Evolutionary conservation across 2,888 invertebrate genomes (phyloP).

Genomic region (Xestia ashworthii): DNA sequence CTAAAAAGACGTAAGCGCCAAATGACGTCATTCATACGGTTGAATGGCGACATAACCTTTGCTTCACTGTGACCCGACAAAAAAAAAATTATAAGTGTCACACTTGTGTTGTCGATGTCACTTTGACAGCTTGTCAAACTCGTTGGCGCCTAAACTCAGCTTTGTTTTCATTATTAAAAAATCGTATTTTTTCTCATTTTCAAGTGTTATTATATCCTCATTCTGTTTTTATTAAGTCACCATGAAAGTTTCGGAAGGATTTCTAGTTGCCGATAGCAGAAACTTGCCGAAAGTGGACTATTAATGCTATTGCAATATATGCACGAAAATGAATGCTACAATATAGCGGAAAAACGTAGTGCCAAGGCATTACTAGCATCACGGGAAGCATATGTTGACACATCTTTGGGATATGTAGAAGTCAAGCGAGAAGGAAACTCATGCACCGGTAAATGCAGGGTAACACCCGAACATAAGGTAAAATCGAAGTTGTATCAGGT

Average conservation of each 20-base stretch:
- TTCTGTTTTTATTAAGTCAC: background rate
- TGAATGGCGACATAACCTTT: background rate
- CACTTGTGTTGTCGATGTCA: background rate
- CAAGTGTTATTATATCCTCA: background rate
- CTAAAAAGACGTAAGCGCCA: slow-evolving; percentile 1
- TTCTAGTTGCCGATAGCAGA: slow-evolving; percentile 13
- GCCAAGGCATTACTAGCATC: slow-evolving; percentile 35
- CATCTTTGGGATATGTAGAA: slow-evolving; percentile 37
- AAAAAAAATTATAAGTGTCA: background rate
- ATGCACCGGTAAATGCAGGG: slow-evolving; percentile 35
- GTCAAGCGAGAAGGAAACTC: slow-evolving; percentile 23
- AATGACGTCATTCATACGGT: background rate
- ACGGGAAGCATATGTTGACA: slow-evolving; percentile 34
- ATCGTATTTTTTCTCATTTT: background rate
- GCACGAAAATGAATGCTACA: slow-evolving; percentile 21
- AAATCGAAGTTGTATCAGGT: slow-evolving; percentile 14
- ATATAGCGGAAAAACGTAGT: slow-evolving; percentile 24
- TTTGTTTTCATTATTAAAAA: background rate
- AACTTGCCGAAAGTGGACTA: slow-evolving; percentile 7
- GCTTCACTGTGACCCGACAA: background rate
- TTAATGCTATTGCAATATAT: slow-evolving; percentile 8
- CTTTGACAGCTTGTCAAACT: background rate
- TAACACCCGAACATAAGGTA: slow-evolving; percentile 42
- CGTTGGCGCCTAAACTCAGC: background rate
- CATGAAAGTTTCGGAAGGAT: slow-evolving; percentile 10